A percentile compares a stretch with the other conserved stretches of the same genome.
Conservation (phyloP, 37 sponge, comb jelly and placozoan genomes). For the Ianthella basta region DNA sequence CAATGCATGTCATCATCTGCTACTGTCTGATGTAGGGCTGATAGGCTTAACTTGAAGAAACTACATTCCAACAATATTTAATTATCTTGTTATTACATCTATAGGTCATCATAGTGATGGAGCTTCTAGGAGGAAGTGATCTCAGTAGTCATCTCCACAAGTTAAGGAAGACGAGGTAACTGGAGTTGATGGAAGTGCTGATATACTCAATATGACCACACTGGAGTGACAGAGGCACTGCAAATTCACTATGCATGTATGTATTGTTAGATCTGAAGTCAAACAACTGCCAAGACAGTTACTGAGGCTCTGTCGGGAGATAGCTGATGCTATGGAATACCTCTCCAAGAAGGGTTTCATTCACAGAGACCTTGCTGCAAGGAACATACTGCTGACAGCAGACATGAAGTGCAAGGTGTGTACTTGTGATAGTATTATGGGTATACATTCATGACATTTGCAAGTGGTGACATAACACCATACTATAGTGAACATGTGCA, state of each 20-base stretch:
- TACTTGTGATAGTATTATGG: background rate
- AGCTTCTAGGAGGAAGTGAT: background rate
- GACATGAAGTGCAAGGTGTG: conserved; percentile 49
- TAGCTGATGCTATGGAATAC: conserved; percentile 70
- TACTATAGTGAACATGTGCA: too few species aligned
- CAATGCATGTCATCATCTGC: background rate
- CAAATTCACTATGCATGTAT: background rate
- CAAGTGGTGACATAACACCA: too few species aligned
- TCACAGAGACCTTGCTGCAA: conserved; percentile 80
- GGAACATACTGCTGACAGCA: conserved; percentile 62
- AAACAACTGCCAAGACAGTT: background rate
- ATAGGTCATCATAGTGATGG: conserved; percentile 2
- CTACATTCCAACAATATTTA: too few species aligned
- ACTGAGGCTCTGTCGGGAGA: conserved; percentile 41
- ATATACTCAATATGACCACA: background rate
- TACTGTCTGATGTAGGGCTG: background rate
- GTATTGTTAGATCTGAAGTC: background rate
- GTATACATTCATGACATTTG: too few species aligned
- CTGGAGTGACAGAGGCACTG: too few species aligned
- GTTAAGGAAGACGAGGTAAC: background rate
- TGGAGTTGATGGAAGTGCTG: background rate
- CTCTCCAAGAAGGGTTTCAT: conserved; percentile 62
- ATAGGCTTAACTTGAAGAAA: too few species aligned
- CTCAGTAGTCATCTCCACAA: background rate
- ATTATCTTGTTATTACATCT: too few species aligned